Percentiles rank a stretch among this genome's conserved stretches.
These are phyloP conservation scores for Trematomus loennbergii DNA, from an alignment of 2,113 vertebrate species.

Conservation along the genomic window DNA sequence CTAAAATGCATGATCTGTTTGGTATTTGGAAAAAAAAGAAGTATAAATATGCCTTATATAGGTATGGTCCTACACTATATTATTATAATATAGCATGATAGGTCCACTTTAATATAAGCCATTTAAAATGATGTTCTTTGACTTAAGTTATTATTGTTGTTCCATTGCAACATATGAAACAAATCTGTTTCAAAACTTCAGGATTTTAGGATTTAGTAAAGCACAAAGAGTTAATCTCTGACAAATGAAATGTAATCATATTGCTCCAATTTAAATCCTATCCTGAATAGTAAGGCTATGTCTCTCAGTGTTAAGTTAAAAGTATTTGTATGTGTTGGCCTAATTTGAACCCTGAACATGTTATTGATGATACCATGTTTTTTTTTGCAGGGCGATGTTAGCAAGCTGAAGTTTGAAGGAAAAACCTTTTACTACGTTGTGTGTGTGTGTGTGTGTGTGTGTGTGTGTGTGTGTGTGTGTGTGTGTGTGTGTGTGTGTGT, in stretches of 20 bases:
- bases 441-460: too few relatives aligned
- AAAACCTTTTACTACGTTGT: constrained; percentile 91
- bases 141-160: neutral
- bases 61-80: too few relatives aligned
- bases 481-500: too few relatives aligned
- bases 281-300: neutral
- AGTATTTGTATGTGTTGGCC: neutral
- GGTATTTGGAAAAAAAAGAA: too few relatives aligned
- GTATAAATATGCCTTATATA: too few relatives aligned
- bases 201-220: neutral
- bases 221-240: neutral
- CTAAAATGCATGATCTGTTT: too few relatives aligned
- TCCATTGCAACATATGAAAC: too few relatives aligned
- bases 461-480: too few relatives aligned
- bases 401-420: constrained; percentile 98
- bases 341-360: neutral
- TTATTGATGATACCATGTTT: neutral
- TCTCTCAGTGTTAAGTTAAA: neutral
- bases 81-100: too few relatives aligned
- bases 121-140: neutral
- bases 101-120: neutral
- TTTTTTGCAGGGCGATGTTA: constrained; percentile 92
- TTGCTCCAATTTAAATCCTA: neutral
- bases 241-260: neutral
- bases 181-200: too few relatives aligned